Evolutionary conservation across 1,140 invertebrate genomes (phyloP).

Genomic region (Drosophila pseudoobscura): DNA sequence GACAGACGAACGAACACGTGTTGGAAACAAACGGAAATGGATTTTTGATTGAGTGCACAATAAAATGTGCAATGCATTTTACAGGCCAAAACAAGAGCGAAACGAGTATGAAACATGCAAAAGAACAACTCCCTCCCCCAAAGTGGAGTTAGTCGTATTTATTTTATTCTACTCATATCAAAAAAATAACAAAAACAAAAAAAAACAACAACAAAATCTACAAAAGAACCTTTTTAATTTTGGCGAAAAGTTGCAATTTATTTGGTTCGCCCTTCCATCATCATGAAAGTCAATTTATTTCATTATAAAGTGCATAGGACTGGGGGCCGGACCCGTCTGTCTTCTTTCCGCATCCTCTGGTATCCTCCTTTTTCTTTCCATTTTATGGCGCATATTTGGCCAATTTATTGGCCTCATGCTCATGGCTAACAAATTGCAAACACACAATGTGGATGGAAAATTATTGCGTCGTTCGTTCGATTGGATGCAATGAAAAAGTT

Average conservation of each 20-base stretch:
- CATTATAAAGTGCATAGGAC: conserved; percentile 73
- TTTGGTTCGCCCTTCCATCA: conserved; percentile 40
- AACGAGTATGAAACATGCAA: conserved; percentile 20
- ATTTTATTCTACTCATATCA: conserved; percentile 41
- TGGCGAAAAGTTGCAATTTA: conserved; percentile 61
- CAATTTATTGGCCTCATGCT: conserved; percentile 70
- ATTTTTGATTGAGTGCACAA: conserved; percentile 81
- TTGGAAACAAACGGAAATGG: conserved; percentile 75
- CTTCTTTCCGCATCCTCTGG: background rate
- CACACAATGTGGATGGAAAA: conserved; percentile 68
- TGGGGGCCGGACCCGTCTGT: conserved; percentile 12
- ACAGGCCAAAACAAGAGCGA: conserved; percentile 61
- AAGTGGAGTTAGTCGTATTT: conserved; percentile 55
- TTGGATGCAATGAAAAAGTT: conserved; percentile 65
- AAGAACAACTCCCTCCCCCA: conserved; percentile 17
- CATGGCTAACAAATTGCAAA: conserved; percentile 75
- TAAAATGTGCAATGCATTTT: conserved; percentile 81
- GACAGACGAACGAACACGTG: conserved; percentile 31
- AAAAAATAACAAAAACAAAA: conserved; percentile 15
- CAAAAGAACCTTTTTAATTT: conserved; percentile 63
- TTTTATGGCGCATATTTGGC: conserved; percentile 73
- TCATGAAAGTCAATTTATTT: conserved; percentile 78
- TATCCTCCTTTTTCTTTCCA: conserved; percentile 18
- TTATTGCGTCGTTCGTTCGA: conserved; percentile 56
- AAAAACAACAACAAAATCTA: conserved; percentile 2